Percentiles rank a stretch among this genome's conserved stretches.
Evolutionary conservation across 2,113 vertebrate genomes (phyloP).

Genomic region (Anoplopoma fimbria): DNA sequence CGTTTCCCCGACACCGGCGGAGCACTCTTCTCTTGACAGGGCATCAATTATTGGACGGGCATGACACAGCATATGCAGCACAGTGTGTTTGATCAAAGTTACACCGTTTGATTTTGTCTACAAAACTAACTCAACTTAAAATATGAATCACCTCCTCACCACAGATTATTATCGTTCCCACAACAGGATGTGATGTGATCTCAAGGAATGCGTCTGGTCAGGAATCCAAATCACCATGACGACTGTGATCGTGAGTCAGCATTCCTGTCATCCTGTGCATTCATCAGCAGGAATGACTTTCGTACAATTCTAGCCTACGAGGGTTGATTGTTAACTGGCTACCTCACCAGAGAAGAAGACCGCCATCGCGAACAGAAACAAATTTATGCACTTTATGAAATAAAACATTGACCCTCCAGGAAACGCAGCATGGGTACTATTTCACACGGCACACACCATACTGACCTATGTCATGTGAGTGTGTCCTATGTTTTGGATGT

Average conservation of each 20-base stretch:
- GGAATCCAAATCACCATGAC: slow-evolving; percentile 30
- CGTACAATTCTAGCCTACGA: neutral
- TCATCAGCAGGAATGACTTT: slow-evolving; percentile 52
- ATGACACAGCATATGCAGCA: slow-evolving; percentile 40
- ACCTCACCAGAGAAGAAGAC: neutral
- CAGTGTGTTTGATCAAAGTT: slow-evolving; percentile 38
- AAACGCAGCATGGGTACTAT: neutral
- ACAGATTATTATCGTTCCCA: slow-evolving; percentile 29
- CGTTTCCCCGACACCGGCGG: slow-evolving; percentile 19
- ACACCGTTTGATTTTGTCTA: slow-evolving; percentile 23
- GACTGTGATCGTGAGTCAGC: slow-evolving; percentile 54
- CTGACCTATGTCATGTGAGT: too few species aligned
- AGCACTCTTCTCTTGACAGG: slow-evolving; percentile 34
- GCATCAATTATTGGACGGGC: slow-evolving; percentile 38
- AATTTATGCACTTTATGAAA: too few species aligned
- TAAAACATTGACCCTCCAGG: too few species aligned
- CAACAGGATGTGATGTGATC: slow-evolving; percentile 60
- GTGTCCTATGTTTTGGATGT: neutral
- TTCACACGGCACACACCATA: neutral
- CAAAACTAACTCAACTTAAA: too few species aligned
- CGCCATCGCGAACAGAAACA: neutral
- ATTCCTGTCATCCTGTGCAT: slow-evolving; percentile 51
- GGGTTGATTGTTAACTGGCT: slow-evolving; percentile 2
- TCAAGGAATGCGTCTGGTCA: slow-evolving; percentile 17
- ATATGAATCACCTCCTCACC: slow-evolving; percentile 40